Base-by-base conservation (phyloP, 2,888 invertebrate genomes). In the Cryptocephalus moraei region DNA sequence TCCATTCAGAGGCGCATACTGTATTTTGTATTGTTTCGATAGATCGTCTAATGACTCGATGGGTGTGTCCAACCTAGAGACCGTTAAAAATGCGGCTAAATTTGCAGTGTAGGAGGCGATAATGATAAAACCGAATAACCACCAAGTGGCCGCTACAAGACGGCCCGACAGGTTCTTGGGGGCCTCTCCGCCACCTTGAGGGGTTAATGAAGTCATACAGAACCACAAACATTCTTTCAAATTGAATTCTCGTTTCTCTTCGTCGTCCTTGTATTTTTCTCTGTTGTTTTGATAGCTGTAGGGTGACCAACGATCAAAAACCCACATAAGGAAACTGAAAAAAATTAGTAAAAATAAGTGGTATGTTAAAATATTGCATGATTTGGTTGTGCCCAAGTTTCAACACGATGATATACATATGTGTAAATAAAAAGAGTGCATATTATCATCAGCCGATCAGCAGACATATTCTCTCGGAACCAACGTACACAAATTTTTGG, bases 51-150 rank as follows among this genome's bases (percentile, higher is more conserved):
- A 72, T 0, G 90, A 91, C 62, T 93, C 92, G 38, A 95, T 88
- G 0, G 93, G 91, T 0, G 91, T 90, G 60, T 95, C 94, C 64
- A 95, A 75, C 12, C 94, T 80, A 0, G 93, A 94, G 0, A 92
- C 91, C 0, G 97, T 97, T 48, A 97, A 75, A 67, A 96, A 97
- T 1, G 97, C 97, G 1, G 97, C 97, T 64, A 97, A 76, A 71
- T 97, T 97, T 1, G 97, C 97, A 0, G 97, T 97, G 71, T 97
- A 97, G 0, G 95, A 95, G 3, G 97, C 97, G 65, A 97, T 96
- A 56, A 97, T 94, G 66, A 97, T 96, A 70, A 97, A 97, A 0
- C 96, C 95, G 71, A 97, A 97, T 22, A 97, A 74, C 97, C 97
- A 97, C 96, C 95, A 96, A 0, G 96, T 96, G 1, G 96, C 96